Evolutionary conservation across 30 jellyfish, hydroid and myxozoan species (phyloP).

Genomic region (Pelagia noctiluca): DNA sequence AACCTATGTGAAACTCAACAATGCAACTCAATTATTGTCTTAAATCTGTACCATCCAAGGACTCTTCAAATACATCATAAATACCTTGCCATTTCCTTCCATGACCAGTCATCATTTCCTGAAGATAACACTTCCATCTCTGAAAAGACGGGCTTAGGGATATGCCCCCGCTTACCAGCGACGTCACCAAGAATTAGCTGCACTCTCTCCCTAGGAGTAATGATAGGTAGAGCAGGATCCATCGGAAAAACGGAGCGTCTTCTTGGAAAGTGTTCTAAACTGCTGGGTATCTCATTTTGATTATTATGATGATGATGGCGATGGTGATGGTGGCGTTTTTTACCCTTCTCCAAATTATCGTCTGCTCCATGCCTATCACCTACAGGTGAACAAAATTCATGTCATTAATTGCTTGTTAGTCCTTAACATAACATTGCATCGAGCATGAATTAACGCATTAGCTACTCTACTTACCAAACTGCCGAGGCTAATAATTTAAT

Average conservation of each 20-base stretch:
- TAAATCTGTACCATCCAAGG: too few relatives aligned
- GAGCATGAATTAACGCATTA: neutral
- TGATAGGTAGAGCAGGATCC: conserved; percentile 62
- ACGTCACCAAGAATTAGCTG: conserved; percentile 45
- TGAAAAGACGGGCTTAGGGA: conserved; percentile 61
- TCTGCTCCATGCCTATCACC: conserved; percentile 64
- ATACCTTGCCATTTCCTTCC: conserved; percentile 77
- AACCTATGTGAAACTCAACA: too few relatives aligned
- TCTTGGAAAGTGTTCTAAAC: too few relatives aligned
- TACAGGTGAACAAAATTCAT: neutral
- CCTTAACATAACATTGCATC: neutral
- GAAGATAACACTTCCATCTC: conserved; percentile 69
- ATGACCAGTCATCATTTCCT: conserved; percentile 62
- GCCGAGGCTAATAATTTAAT: too few relatives aligned
- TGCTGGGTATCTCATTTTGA: too few relatives aligned
- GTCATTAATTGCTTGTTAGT: neutral
- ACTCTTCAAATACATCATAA: too few relatives aligned
- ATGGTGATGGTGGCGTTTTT: conserved; percentile 66
- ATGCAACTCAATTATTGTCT: too few relatives aligned
- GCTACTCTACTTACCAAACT: neutral
- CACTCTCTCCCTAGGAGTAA: conserved; percentile 69
- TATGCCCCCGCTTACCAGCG: conserved; percentile 34
- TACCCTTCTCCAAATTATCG: conserved; percentile 55
- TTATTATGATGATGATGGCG: conserved; percentile 49
- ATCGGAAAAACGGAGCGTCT: conserved; percentile 37